A percentile compares a stretch with the other conserved stretches of the same genome.
phyloP scores from a whole-genome alignment of 1,140 invertebrate genomes.

The Brachionus paranguensis region DNA sequence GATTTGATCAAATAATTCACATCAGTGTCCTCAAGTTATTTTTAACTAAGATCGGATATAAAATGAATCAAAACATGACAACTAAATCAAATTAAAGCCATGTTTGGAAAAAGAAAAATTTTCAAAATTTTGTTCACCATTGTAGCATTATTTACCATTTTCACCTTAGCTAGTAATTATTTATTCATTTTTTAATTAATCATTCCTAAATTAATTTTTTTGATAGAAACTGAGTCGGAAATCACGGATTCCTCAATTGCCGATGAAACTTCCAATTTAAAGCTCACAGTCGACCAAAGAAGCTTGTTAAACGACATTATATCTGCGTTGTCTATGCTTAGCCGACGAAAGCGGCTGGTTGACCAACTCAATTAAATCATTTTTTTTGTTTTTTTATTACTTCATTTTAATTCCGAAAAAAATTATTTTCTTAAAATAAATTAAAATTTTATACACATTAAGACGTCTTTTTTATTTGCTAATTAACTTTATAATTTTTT shows the following conservation, averaged over 20 bases:
- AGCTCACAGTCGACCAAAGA: slow-evolving; percentile 2
- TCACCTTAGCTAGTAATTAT: background rate
- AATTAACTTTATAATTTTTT: background rate
- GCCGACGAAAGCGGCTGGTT: background rate
- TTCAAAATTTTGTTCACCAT: background rate
- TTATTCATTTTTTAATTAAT: background rate
- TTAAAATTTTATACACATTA: background rate
- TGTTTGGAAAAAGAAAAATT: background rate
- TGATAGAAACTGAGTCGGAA: background rate
- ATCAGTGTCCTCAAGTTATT: background rate
- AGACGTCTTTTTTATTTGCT: background rate
- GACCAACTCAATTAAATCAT: background rate
- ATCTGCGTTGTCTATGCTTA: background rate
- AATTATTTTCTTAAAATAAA: background rate
- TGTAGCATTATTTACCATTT: background rate
- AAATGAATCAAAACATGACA: background rate
- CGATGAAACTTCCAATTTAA: background rate
- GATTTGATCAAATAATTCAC: background rate
- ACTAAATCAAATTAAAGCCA: background rate
- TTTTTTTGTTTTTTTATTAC: background rate
- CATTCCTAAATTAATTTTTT: background rate
- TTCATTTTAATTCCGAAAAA: background rate
- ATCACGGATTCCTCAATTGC: background rate
- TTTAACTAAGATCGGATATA: background rate
- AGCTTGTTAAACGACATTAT: slow-evolving; percentile 24